Percentiles rank a stretch among this genome's conserved stretches.
Conservation (phyloP, 2,797 vertebrate species). For the Aplochiton taeniatus region DNA sequence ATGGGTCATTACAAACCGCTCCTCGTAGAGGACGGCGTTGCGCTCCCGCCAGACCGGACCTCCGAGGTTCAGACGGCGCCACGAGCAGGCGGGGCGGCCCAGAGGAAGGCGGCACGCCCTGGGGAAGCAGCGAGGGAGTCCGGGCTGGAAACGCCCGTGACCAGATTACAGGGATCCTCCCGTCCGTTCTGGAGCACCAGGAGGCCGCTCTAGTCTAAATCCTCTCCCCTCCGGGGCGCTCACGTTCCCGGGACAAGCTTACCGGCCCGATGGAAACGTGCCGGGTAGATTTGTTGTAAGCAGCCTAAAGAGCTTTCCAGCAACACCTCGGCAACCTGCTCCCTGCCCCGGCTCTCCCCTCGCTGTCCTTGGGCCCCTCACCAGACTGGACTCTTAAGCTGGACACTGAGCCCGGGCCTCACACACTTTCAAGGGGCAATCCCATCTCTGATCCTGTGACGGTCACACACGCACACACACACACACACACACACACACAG, state of each 20-base stretch:
- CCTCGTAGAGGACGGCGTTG: too few relatives aligned
- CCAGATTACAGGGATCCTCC: slow-evolving; percentile 42
- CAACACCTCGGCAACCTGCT: slow-evolving; percentile 40
- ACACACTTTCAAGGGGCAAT: too few relatives aligned
- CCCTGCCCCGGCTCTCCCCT: slow-evolving; percentile 25
- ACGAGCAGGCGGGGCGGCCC: too few relatives aligned
- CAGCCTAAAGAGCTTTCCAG: slow-evolving; percentile 64
- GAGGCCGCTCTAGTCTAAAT: slow-evolving; percentile 33
- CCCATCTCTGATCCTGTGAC: too few relatives aligned
- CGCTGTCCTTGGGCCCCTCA: background rate
- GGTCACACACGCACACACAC: background rate
- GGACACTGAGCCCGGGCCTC: too few relatives aligned
- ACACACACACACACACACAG: background rate
- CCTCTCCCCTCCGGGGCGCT: slow-evolving; percentile 23
- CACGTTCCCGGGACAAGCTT: slow-evolving; percentile 23
- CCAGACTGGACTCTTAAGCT: too few relatives aligned
- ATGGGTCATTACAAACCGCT: too few relatives aligned
- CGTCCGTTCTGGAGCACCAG: slow-evolving; percentile 24
- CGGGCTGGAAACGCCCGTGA: too few relatives aligned
- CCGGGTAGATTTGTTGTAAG: slow-evolving; percentile 63
- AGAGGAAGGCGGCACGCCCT: too few relatives aligned
- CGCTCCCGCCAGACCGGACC: too few relatives aligned
- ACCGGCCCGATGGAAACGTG: slow-evolving; percentile 46
- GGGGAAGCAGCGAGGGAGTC: too few relatives aligned
- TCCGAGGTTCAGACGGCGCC: too few relatives aligned